Evolutionary conservation across 1,140 invertebrate species (phyloP).

Genomic region (Gonatopus flavifemur): DNA sequence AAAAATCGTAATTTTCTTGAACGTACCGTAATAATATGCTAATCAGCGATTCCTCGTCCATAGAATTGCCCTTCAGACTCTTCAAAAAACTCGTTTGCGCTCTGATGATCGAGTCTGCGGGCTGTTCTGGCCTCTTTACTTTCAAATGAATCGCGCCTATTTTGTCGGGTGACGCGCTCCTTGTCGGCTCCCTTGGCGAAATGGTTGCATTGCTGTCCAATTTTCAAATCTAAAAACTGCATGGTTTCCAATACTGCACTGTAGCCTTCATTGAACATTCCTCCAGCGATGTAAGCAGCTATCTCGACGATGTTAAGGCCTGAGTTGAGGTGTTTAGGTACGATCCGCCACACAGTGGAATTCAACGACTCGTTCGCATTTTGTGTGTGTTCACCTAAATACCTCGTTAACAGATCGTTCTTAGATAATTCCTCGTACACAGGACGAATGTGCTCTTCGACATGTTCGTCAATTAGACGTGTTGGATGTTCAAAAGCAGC

Average conservation of each 20-base stretch:
- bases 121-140: too few relatives aligned
- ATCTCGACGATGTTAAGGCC: conserved; percentile 20
- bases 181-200: conserved; percentile 3
- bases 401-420: neutral
- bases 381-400: conserved; percentile 13
- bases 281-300: too few relatives aligned
- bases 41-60: too few relatives aligned
- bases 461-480: conserved; percentile 1
- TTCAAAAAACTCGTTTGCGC: conserved; percentile 11
- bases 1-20: too few relatives aligned
- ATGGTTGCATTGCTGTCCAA: too few relatives aligned
- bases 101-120: conserved; percentile 6
- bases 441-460: conserved; percentile 1
- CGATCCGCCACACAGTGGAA: conserved; percentile 20
- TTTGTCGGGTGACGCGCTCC: conserved; percentile 6
- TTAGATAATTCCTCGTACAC: conserved; percentile 4
- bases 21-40: too few relatives aligned
- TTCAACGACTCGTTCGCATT: conserved; percentile 34
- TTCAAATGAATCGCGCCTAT: conserved; percentile 5
- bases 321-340: conserved; percentile 19
- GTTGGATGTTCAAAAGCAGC: conserved; percentile 2
- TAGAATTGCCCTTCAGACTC: conserved; percentile 5
- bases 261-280: too few relatives aligned
- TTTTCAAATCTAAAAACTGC: conserved; percentile 8
- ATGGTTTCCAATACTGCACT: conserved; percentile 9